Conservation (phyloP, 2,888 invertebrate species). For the Drosophila mimetica region DNA sequence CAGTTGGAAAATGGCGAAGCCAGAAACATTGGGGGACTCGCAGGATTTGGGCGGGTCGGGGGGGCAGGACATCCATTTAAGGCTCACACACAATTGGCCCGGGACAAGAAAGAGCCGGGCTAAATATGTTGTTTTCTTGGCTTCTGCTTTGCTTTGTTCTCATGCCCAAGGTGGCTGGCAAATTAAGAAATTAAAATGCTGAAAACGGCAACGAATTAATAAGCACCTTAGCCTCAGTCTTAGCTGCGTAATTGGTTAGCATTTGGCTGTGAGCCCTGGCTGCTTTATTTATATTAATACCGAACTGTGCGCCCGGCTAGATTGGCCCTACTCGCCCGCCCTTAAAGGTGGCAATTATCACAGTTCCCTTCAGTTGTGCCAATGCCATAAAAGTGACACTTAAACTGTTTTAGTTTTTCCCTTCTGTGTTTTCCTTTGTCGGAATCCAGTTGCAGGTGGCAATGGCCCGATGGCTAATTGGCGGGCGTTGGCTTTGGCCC, state of each 20-base stretch:
- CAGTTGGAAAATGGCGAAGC: slow-evolving; percentile 64
- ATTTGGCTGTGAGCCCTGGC: slow-evolving; percentile 34
- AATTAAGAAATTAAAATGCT: slow-evolving; percentile 75
- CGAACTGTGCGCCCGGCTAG: slow-evolving; percentile 22
- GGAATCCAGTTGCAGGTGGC: slow-evolving; percentile 43
- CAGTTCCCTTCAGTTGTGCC: slow-evolving; percentile 31
- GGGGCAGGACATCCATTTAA: slow-evolving; percentile 44
- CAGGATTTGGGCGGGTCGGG: slow-evolving; percentile 4
- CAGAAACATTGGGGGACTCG: slow-evolving; percentile 23
- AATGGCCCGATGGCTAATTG: slow-evolving; percentile 33
- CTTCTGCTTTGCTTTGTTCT: slow-evolving; percentile 18
- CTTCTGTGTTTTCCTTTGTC: slow-evolving; percentile 22
- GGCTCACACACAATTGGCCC: slow-evolving; percentile 75
- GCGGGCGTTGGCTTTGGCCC: slow-evolving; percentile 34
- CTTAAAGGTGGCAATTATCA: slow-evolving; percentile 30
- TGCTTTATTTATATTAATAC: slow-evolving; percentile 43
- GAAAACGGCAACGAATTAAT: slow-evolving; percentile 62
- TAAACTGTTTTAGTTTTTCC: slow-evolving; percentile 74
- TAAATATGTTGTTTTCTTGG: slow-evolving; percentile 60
- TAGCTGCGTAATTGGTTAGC: slow-evolving; percentile 43
- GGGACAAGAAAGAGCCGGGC: slow-evolving; percentile 33
- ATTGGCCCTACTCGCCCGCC: slow-evolving; percentile 9
- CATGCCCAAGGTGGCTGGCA: slow-evolving; percentile 40
- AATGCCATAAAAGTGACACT: slow-evolving; percentile 78
- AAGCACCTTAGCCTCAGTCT: slow-evolving; percentile 57